Percentiles rank a stretch among this genome's conserved stretches.
Evolutionary conservation across 1,140 invertebrate species (phyloP).

Genomic region (Leptopilina boulardi): DNA sequence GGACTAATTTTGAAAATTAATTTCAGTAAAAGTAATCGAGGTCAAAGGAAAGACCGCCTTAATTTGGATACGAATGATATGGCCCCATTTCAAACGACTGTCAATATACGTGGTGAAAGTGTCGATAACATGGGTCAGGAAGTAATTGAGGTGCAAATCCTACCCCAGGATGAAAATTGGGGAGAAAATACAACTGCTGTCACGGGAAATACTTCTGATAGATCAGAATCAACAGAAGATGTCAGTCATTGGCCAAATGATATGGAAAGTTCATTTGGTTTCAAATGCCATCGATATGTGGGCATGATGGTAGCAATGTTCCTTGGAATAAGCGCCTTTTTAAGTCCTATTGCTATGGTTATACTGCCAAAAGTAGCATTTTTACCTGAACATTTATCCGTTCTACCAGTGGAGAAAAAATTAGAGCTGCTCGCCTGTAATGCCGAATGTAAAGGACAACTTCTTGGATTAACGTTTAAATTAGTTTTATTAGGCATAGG

Average conservation of each 20-base stretch:
- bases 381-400: slow-evolving; percentile 79
- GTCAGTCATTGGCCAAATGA: slow-evolving; percentile 87
- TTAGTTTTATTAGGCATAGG: slow-evolving; percentile 93
- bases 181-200: slow-evolving; percentile 98
- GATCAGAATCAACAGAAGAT: slow-evolving; percentile 95
- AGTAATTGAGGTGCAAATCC: slow-evolving; percentile 93
- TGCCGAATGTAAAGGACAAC: slow-evolving; percentile 91
- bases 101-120: slow-evolving; percentile 83
- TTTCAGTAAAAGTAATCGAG: slow-evolving; percentile 65
- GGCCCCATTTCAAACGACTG: slow-evolving; percentile 88
- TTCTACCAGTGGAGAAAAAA: slow-evolving; percentile 78
- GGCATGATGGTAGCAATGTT: slow-evolving; percentile 86
- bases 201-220: slow-evolving; percentile 97
- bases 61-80: slow-evolving; percentile 74
- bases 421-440: slow-evolving; percentile 82
- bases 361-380: slow-evolving; percentile 92
- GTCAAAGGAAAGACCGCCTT: slow-evolving; percentile 69
- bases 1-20: no score
- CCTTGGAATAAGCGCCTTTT: slow-evolving; percentile 88
- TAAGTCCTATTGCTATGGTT: slow-evolving; percentile 96
- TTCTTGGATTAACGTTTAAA: slow-evolving; percentile 95
- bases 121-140: slow-evolving; percentile 83
- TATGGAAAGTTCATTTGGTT: slow-evolving; percentile 83
- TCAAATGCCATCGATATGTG: slow-evolving; percentile 87
- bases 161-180: slow-evolving; percentile 98